Conservation (phyloP, 2,113 vertebrate genomes). For the Lophura nycthemera region DNA sequence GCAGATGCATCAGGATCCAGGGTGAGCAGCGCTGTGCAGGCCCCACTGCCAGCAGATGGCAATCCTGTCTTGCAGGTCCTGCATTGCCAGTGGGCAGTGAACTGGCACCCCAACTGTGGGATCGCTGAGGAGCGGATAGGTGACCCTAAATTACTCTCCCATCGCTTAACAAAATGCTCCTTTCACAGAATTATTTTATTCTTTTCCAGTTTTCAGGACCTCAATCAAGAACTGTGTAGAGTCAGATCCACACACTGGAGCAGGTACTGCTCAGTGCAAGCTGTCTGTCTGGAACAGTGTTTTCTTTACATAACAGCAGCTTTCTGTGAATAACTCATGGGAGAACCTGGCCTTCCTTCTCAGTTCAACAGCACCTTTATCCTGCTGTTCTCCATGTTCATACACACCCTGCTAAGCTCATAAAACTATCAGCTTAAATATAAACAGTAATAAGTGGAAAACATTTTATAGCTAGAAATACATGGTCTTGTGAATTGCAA, state of each 20-base stretch:
- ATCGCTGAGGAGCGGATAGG: background rate
- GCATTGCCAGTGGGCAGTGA: background rate
- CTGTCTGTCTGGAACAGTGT: background rate
- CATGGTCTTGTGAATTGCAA: background rate
- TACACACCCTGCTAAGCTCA: background rate
- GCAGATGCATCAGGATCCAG: background rate
- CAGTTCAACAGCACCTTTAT: background rate
- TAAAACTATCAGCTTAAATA: background rate
- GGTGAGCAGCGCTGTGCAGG: background rate
- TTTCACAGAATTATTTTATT: conserved; percentile 13
- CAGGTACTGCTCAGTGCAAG: background rate
- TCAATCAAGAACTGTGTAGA: background rate
- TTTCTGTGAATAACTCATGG: background rate
- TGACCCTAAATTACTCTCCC: background rate
- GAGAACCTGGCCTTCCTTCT: background rate
- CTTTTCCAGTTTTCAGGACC: background rate
- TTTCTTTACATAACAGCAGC: background rate
- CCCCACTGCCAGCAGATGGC: conserved; percentile 79
- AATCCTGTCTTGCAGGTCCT: conserved; percentile 46
- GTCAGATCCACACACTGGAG: background rate
- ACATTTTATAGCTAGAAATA: background rate
- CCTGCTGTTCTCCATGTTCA: background rate
- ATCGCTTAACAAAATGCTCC: background rate
- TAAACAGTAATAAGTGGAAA: background rate
- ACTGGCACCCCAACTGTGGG: background rate